Percentiles rank a stretch among this genome's conserved stretches.
Evolutionary conservation across 2,888 invertebrate species (phyloP).

Genomic region (Mellilla xanthometata): DNA sequence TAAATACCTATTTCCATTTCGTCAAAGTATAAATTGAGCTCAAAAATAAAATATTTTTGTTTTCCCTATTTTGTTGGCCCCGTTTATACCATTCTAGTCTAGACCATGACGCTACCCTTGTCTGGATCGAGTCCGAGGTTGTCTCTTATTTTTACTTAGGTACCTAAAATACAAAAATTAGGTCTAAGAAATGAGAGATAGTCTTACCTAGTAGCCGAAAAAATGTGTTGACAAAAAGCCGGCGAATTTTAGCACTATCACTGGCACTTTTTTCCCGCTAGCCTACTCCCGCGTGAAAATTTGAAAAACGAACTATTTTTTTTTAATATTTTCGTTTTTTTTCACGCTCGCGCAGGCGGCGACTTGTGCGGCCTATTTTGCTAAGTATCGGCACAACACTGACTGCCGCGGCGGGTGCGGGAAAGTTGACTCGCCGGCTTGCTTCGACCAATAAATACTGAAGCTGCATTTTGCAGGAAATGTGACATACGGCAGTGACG

Average conservation of each 20-base stretch:
- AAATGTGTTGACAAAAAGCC: constrained; percentile 2
- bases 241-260: constrained; percentile 8
- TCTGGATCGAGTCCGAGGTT: too few species aligned
- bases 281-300: constrained; percentile 27
- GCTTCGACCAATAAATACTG: constrained; percentile 20
- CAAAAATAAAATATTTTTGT: too few species aligned
- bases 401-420: constrained; percentile 43
- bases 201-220: constrained; percentile 1
- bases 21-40: too few species aligned
- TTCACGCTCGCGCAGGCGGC: constrained; percentile 47
- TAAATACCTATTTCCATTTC: too few species aligned
- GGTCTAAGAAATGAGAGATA: too few species aligned
- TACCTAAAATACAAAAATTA: too few species aligned
- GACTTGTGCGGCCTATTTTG: constrained; percentile 64
- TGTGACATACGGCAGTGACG: constrained; percentile 42
- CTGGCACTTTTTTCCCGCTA: constrained; percentile 12
- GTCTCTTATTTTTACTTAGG: too few species aligned
- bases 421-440: constrained; percentile 34
- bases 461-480: constrained; percentile 42
- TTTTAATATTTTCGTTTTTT: constrained; percentile 31
- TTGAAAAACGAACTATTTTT: constrained; percentile 26
- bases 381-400: constrained; percentile 58
- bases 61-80: too few species aligned
- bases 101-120: too few species aligned
- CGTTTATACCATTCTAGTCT: too few species aligned